A percentile compares a stretch with the other conserved stretches of the same genome.
Evolutionary conservation across 2,113 vertebrate species (phyloP).

Genomic region (Dolichotis patagonum): DNA sequence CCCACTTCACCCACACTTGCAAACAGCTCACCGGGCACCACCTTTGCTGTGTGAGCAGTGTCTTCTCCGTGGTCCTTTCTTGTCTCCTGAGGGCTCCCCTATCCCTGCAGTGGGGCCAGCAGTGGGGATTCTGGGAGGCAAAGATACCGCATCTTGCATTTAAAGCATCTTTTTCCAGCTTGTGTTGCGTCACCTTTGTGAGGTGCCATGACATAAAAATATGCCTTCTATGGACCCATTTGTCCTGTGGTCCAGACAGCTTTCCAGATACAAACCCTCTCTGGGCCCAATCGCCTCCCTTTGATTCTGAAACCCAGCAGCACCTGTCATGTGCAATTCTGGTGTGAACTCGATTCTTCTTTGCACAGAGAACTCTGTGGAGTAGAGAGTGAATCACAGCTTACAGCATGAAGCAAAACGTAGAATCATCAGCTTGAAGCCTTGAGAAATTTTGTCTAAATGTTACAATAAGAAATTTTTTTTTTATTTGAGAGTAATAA

Average conservation of each 20-base stretch:
- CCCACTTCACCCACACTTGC: not conserved
- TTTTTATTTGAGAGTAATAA: not conserved
- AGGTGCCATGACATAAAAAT: not conserved
- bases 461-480: not conserved
- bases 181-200: not conserved
- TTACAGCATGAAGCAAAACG: not conserved
- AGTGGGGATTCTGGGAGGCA: not conserved
- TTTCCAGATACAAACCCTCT: not conserved
- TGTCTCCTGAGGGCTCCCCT: not conserved
- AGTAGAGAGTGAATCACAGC: not conserved
- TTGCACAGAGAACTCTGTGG: not conserved
- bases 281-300: not conserved
- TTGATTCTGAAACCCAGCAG: not conserved
- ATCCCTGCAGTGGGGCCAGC: not conserved
- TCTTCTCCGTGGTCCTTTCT: not conserved
- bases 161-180: slow-evolving; percentile 15
- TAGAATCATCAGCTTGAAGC: not conserved
- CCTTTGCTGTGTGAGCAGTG: not conserved
- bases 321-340: not conserved
- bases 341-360: not conserved
- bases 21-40: not conserved
- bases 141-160: not conserved
- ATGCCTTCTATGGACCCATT: not conserved
- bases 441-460: not conserved
- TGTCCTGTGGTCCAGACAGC: not conserved